These are phyloP conservation scores for Tortricodes alternella DNA, from an alignment of 2,888 invertebrate genomes.

Conservation along the genomic window DNA sequence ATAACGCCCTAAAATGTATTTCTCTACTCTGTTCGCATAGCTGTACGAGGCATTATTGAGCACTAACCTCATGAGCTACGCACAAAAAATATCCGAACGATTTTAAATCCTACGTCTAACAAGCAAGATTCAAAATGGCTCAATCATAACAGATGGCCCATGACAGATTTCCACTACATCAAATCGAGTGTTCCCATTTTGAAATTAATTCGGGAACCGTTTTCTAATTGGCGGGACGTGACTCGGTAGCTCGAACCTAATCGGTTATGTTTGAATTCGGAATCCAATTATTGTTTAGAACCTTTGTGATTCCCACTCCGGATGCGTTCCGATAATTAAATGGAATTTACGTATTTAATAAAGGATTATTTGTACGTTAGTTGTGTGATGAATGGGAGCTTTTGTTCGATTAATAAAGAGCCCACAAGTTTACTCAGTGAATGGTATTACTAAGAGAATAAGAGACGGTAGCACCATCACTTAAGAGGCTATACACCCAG, in stretches of 20 bases:
- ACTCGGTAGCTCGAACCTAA: slow-evolving; percentile 66
- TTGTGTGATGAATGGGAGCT: slow-evolving; percentile 2
- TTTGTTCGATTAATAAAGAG: slow-evolving; percentile 7
- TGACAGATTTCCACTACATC: slow-evolving; percentile 77
- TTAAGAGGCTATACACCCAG: too few relatives aligned
- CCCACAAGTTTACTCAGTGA: too few relatives aligned
- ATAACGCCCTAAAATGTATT: slow-evolving; percentile 38
- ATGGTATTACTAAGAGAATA: too few relatives aligned
- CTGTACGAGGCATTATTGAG: slow-evolving; percentile 49
- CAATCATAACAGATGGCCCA: slow-evolving; percentile 39
- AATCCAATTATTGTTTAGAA: slow-evolving; percentile 66
- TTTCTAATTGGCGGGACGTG: slow-evolving; percentile 81
- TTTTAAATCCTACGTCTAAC: slow-evolving; percentile 27
- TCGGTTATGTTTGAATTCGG: slow-evolving; percentile 70
- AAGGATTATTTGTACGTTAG: slow-evolving; percentile 6
- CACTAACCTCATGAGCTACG: slow-evolving; percentile 42
- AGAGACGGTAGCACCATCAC: too few relatives aligned
- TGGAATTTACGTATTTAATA: slow-evolving; percentile 44
- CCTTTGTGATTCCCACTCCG: slow-evolving; percentile 56
- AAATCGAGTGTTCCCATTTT: slow-evolving; percentile 80
- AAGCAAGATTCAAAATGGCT: slow-evolving; percentile 27
- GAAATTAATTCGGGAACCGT: slow-evolving; percentile 72
- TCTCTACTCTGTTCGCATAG: slow-evolving; percentile 40
- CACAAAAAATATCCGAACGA: slow-evolving; percentile 27
- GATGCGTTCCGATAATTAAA: slow-evolving; percentile 42